phyloP scores from a whole-genome alignment of 2,888 invertebrate species.

The Corbicula japonica region DNA sequence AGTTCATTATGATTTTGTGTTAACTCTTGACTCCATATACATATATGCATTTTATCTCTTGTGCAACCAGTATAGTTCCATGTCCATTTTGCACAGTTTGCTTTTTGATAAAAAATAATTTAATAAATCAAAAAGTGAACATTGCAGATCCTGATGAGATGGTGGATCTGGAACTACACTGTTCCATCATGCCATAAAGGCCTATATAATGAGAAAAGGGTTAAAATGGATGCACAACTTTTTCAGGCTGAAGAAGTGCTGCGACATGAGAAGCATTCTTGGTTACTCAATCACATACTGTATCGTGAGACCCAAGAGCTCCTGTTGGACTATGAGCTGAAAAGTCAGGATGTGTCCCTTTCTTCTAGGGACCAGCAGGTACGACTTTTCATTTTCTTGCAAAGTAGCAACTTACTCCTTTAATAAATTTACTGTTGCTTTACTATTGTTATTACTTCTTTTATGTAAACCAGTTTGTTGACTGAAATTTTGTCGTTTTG shows the following conservation, averaged over 20 bases:
- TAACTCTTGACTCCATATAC: too few species aligned
- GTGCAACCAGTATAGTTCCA: too few species aligned
- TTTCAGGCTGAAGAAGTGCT: slow-evolving; percentile 78
- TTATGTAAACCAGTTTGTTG: too few species aligned
- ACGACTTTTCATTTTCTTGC: too few species aligned
- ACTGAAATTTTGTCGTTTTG: too few species aligned
- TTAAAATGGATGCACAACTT: background rate
- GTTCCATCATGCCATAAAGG: background rate
- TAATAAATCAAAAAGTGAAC: background rate
- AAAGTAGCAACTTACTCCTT: too few species aligned
- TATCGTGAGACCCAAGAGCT: slow-evolving; percentile 79
- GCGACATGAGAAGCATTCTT: slow-evolving; percentile 77
- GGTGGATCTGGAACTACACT: background rate
- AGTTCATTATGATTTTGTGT: too few species aligned
- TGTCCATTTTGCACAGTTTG: background rate
- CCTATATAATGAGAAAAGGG: background rate
- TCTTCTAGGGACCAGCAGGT: slow-evolving; percentile 78
- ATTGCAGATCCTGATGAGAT: background rate
- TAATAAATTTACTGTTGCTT: too few species aligned
- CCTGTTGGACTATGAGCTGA: slow-evolving; percentile 78
- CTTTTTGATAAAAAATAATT: background rate
- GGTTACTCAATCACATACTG: slow-evolving; percentile 80
- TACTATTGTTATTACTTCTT: too few species aligned
- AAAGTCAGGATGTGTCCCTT: slow-evolving; percentile 70
- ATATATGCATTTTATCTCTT: too few species aligned